Evolutionary conservation across 2,113 vertebrate genomes (phyloP), one percentile per base, ranked within the genome.

Genomic region (Daubentonia madagascariensis): DNA sequence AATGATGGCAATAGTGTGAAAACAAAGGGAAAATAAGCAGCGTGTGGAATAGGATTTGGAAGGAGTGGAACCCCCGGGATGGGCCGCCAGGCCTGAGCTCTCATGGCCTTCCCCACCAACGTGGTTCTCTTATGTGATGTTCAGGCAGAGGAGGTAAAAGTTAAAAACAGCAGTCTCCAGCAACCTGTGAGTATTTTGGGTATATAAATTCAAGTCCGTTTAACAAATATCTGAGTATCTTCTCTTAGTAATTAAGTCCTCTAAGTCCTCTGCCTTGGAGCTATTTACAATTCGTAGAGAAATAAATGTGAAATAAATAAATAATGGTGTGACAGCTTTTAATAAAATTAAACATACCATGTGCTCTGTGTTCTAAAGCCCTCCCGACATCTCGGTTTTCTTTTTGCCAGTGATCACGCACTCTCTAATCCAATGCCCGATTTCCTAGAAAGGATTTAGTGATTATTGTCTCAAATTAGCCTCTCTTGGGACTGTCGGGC

Each of bases 361-460:
- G 5, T 59, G 75, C 85, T n/a, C 11, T 75, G 30, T 23, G 1
- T 54, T 70, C 57, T 23, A 67, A 83, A 83, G 22, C 8, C 50
- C 8, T 78, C 30, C 25, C n/a, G n/a, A 65, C 45, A 86, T 28
- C 61, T 84, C 22, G 73, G 32, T 37, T 85, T 95, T 86, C 14
- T 88, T 92, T 89, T 84, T 54, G 70, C 30, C 32, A 45, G 16
- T 92, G 48, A 59, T 67, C 63, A 59, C 57, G 89, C 68, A 91
- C 30, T 48, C 25, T 89, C 22, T 84, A 89, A 90, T 67, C 14
- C 3, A 32, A 93, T 70, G 80, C 61, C 23, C 17, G 43, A 12
- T 94, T 89, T 20, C 32, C 67, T 85, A 85, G 76, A 89, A 96
- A 87, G 23, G 23, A 91, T 96, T 83, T 94, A 86, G 13, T 0